A percentile compares a stretch with the other conserved stretches of the same genome.
Conservation (phyloP, 2,888 invertebrate genomes). For the Camptogramma bilineatum region DNA sequence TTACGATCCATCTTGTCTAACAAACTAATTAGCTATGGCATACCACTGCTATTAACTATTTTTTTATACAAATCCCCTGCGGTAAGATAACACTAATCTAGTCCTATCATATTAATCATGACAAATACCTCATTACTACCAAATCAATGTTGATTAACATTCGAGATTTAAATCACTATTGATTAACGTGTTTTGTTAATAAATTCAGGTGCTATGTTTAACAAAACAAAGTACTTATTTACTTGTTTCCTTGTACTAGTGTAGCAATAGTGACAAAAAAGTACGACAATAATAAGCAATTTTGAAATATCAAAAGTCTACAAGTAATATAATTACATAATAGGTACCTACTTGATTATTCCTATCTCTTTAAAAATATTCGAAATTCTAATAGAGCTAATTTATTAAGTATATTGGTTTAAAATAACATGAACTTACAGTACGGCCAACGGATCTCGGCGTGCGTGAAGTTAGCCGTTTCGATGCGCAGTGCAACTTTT, state of each 20-base stretch:
- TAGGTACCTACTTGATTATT: no score
- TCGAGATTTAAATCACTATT: constrained; percentile 60
- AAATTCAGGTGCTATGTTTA: constrained; percentile 18
- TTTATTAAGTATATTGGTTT: no score
- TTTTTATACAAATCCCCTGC: constrained; percentile 51
- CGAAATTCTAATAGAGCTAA: no score
- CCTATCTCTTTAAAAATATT: no score
- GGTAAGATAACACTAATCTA: constrained; percentile 53
- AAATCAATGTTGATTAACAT: constrained; percentile 58
- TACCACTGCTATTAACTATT: constrained; percentile 45
- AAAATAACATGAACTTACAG: no score
- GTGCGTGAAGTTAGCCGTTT: no score
- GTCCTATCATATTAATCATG: constrained; percentile 46
- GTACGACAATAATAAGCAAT: background rate
- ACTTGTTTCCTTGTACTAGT: background rate
- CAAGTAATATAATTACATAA: no score
- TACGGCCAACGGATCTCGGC: no score
- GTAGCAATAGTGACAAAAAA: background rate
- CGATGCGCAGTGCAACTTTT: no score
- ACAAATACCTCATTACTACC: constrained; percentile 47
- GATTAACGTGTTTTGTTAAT: constrained; percentile 53
- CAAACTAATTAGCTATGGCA: constrained; percentile 42
- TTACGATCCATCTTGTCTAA: constrained; percentile 59
- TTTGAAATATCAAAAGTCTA: no score
- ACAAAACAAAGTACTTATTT: constrained; percentile 3